These are phyloP conservation scores for Nasonia giraulti DNA, from an alignment of 1,140 invertebrate species.

Conservation along the genomic window DNA sequence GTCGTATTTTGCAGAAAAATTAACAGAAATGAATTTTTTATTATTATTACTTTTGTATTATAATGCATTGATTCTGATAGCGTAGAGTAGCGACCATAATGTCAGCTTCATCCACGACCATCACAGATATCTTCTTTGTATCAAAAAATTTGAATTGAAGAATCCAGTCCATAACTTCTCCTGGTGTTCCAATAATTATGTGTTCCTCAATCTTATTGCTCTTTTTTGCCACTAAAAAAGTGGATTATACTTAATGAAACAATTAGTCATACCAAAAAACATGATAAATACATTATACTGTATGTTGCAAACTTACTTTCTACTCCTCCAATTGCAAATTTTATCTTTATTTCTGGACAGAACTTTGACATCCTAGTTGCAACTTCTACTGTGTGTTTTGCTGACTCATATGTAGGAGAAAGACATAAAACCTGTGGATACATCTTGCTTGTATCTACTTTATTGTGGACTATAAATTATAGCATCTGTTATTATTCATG, in stretches of 20 bases:
- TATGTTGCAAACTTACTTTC: constrained; percentile 77
- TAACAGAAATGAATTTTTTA: background rate
- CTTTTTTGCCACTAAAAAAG: constrained; percentile 77
- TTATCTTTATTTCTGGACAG: constrained; percentile 91
- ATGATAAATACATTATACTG: background rate
- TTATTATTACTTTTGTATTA: too few species aligned
- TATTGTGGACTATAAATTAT: constrained; percentile 80
- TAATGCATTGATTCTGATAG: constrained; percentile 78
- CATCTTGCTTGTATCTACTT: constrained; percentile 86
- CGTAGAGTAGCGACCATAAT: constrained; percentile 98
- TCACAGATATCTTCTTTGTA: constrained; percentile 90
- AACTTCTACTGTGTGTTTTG: constrained; percentile 93
- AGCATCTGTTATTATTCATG: background rate
- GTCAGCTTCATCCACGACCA: constrained; percentile 99
- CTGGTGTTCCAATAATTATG: constrained; percentile 96
- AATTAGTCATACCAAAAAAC: background rate
- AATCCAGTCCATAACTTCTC: constrained; percentile 93
- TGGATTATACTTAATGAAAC: constrained; percentile 28
- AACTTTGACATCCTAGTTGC: constrained; percentile 94
- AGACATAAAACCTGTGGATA: constrained; percentile 96
- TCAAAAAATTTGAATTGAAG: constrained; percentile 92
- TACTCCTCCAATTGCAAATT: constrained; percentile 95
- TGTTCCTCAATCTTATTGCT: constrained; percentile 86
- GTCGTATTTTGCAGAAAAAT: constrained; percentile 97
- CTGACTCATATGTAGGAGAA: constrained; percentile 97